Percentiles rank a stretch among this genome's conserved stretches.
Conservation (phyloP, 2,113 vertebrate genomes). For the Psammodynastes pulverulentus region DNA sequence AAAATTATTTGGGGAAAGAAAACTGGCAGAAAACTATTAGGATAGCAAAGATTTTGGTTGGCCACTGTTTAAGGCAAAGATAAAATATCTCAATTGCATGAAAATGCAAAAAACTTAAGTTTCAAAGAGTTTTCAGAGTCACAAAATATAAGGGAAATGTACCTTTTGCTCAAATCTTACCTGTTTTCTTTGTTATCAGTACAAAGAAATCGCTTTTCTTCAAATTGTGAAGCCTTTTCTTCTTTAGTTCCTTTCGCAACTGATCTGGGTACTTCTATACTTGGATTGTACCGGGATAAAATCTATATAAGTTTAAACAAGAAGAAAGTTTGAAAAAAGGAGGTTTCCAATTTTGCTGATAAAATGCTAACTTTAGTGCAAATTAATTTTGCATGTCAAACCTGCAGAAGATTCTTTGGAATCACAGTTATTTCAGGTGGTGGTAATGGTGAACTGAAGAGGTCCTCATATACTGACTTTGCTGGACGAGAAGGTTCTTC, state of each 20-base stretch:
- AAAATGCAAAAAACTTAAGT: background rate
- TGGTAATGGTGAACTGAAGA: constrained; percentile 68
- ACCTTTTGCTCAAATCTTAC: constrained; percentile 33
- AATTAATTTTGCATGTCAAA: constrained; percentile 19
- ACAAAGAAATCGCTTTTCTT: background rate
- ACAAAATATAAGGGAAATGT: background rate
- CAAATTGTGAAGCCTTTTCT: constrained; percentile 10
- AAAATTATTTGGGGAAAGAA: background rate
- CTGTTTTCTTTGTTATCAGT: constrained; percentile 65
- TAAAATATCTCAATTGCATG: background rate
- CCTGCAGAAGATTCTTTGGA: constrained; percentile 74
- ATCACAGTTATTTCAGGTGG: constrained; percentile 73
- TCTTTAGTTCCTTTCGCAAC: constrained; percentile 29
- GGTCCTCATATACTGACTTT: constrained; percentile 64
- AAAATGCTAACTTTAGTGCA: background rate
- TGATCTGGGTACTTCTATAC: constrained; percentile 34
- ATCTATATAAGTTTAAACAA: constrained; percentile 55
- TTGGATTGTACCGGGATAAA: constrained; percentile 67
- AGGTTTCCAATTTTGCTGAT: background rate
- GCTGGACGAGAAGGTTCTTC: constrained; percentile 60
- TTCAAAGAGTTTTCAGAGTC: background rate
- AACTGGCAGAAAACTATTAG: background rate
- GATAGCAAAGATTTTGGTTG: background rate
- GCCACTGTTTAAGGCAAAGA: background rate
- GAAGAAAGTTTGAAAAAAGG: background rate